Conservation (phyloP, 2,797 vertebrate species). For the Schizothorax lantsangensis region DNA sequence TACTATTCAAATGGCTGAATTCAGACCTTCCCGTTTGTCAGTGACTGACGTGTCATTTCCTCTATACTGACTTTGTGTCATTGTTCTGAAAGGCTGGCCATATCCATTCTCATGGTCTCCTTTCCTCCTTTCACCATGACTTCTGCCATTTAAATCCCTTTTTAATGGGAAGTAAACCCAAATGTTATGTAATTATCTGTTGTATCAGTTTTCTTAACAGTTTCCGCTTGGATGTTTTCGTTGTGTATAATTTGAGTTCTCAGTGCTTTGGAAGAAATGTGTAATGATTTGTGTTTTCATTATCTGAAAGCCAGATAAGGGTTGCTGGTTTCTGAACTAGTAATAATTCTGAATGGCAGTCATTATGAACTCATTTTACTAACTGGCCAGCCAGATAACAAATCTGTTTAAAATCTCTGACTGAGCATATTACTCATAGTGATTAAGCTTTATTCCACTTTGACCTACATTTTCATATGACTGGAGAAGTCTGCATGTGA, state of each 20-base stretch:
- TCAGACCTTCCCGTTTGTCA: slow-evolving; percentile 1
- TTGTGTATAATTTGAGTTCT: neutral
- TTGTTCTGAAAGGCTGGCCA: slow-evolving; percentile 27
- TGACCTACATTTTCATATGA: slow-evolving; percentile 41
- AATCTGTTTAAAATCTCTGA: slow-evolving; percentile 19
- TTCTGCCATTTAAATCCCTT: slow-evolving; percentile 16
- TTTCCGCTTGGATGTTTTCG: slow-evolving; percentile 25
- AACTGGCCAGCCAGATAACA: slow-evolving; percentile 8
- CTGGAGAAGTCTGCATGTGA: neutral
- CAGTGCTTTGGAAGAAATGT: slow-evolving; percentile 3
- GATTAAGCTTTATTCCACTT: slow-evolving; percentile 35
- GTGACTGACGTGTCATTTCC: slow-evolving; percentile 27
- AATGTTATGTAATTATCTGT: neutral
- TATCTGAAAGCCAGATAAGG: slow-evolving; percentile 5
- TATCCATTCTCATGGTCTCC: neutral
- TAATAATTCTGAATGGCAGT: neutral
- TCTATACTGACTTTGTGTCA: slow-evolving; percentile 18
- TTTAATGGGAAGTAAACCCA: slow-evolving; percentile 12
- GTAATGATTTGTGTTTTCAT: neutral
- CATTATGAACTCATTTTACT: slow-evolving; percentile 12
- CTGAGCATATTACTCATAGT: neutral
- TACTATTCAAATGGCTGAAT: neutral
- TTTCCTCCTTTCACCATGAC: slow-evolving; percentile 15
- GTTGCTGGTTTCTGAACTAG: neutral
- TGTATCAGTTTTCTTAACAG: neutral